Percentiles rank a stretch among this genome's conserved stretches.
These are phyloP conservation scores for Cardinalis cardinalis DNA, from an alignment of 2,113 vertebrate species.

Conservation along the genomic window DNA sequence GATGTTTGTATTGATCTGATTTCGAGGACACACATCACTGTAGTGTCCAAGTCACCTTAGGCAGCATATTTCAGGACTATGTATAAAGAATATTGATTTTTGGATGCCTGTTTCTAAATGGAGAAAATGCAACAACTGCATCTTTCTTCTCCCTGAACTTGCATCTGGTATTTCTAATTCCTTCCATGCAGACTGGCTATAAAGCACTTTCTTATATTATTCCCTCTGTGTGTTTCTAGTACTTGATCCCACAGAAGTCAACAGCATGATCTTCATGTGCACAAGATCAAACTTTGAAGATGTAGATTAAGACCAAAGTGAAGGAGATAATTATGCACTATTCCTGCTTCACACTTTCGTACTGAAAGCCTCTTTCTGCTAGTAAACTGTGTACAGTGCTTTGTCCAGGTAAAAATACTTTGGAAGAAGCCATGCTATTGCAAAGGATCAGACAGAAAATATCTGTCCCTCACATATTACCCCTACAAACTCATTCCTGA, in stretches of 20 bases:
- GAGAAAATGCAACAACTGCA: constrained; percentile 35
- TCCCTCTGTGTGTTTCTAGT: neutral
- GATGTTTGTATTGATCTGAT: constrained; percentile 47
- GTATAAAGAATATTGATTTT: constrained; percentile 56
- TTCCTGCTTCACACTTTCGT: neutral
- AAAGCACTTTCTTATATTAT: neutral
- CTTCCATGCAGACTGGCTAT: neutral
- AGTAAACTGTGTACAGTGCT: neutral
- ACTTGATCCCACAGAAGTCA: neutral
- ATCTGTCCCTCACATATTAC: neutral
- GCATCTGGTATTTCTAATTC: constrained; percentile 26
- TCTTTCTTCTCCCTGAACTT: constrained; percentile 22
- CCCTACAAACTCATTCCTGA: neutral
- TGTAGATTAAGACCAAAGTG: neutral
- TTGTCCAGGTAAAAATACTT: neutral
- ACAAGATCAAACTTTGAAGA: neutral
- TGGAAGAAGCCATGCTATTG: neutral
- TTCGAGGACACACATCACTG: constrained; percentile 23
- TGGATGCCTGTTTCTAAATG: constrained; percentile 15
- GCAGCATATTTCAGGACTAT: constrained; percentile 46
- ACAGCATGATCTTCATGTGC: neutral
- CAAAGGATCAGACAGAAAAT: neutral
- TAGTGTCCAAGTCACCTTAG: constrained; percentile 39
- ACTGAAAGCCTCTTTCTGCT: neutral
- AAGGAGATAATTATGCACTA: neutral